Conservation (phyloP, 1,140 invertebrate species). For the Drosophila pandora region DNA sequence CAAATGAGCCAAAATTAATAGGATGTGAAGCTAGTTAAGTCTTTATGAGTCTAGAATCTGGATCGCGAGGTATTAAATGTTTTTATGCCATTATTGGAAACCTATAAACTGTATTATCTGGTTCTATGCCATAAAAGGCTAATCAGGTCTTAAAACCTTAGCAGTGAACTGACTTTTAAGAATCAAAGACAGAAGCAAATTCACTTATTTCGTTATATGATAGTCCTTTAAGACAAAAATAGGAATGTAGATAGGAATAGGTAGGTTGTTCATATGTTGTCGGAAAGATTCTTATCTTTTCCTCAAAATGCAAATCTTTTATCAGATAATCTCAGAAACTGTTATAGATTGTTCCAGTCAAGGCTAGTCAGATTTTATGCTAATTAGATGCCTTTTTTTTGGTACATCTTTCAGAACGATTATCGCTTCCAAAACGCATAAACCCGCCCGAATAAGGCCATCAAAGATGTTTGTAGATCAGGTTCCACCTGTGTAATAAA, state of each 20-base stretch:
- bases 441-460: constrained; percentile 1
- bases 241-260: too few relatives aligned
- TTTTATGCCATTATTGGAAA: constrained; percentile 8
- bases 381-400: constrained; percentile 8
- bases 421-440: constrained; percentile 10
- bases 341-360: constrained; percentile 8
- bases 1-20: not conserved
- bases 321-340: not conserved
- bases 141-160: too few relatives aligned
- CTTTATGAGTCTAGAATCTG: not conserved
- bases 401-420: constrained; percentile 6
- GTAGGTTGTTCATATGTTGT: too few relatives aligned
- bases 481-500: constrained; percentile 27
- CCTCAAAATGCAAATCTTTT: constrained; percentile 12
- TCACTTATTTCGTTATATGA: too few relatives aligned
- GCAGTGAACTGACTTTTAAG: too few relatives aligned
- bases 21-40: not conserved
- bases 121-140: too few relatives aligned
- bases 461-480: constrained; percentile 21
- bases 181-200: too few relatives aligned
- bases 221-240: too few relatives aligned
- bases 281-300: not conserved
- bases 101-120: constrained; percentile 13
- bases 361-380: constrained; percentile 20
- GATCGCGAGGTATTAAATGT: constrained; percentile 7